Evolutionary conservation across 2,113 vertebrate species (phyloP).

Genomic region (Petromus typicus): DNA sequence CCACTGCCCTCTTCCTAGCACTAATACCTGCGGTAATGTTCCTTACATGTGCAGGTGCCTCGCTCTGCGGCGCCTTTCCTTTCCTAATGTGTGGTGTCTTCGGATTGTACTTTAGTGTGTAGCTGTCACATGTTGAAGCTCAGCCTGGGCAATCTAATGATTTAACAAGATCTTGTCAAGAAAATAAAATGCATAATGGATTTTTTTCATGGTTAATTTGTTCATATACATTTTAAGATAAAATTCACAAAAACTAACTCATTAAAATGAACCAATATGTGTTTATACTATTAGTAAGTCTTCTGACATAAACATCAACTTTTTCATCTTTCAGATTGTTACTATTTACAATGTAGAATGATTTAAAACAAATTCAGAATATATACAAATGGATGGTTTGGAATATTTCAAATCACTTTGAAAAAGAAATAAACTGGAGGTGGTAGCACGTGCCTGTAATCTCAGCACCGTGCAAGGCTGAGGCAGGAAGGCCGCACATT

Average conservation of each 20-base stretch:
- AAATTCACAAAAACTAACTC: constrained; percentile 33
- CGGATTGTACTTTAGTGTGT: not conserved
- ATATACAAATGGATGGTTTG: not conserved
- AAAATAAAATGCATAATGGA: not conserved
- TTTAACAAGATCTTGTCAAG: not conserved
- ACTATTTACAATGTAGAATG: constrained; percentile 40
- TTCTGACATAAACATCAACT: constrained; percentile 17
- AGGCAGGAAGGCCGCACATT: not conserved
- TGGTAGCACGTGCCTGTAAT: not conserved
- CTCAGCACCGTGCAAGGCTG: not conserved
- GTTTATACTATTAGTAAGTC: constrained; percentile 10
- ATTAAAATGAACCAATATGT: constrained; percentile 43
- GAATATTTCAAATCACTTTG: not conserved
- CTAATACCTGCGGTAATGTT: not conserved
- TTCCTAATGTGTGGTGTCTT: not conserved
- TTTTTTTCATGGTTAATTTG: constrained; percentile 30
- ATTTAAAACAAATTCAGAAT: constrained; percentile 14
- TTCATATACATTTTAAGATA: constrained; percentile 13
- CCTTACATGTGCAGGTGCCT: not conserved
- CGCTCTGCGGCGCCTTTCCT: not conserved
- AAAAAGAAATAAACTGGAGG: not conserved
- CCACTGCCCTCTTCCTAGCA: not conserved
- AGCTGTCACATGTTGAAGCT: not conserved
- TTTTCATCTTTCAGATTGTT: constrained; percentile 6
- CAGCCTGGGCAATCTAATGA: not conserved